Conservation (phyloP, 1,140 invertebrate genomes). For the Orius insidiosus region DNA sequence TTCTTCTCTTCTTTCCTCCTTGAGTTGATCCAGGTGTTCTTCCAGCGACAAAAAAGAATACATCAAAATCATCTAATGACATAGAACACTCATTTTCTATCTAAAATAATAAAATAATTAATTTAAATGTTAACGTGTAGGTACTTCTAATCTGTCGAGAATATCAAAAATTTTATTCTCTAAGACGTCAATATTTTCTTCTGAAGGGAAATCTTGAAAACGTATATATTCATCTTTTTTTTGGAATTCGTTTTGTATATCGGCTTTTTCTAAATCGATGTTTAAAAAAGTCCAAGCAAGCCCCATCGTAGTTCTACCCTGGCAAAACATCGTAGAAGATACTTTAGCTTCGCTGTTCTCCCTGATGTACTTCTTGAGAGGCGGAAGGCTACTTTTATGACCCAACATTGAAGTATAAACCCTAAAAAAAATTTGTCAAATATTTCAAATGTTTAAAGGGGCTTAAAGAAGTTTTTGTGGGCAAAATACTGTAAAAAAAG, state of each 20-base stretch:
- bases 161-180: constrained; percentile 23
- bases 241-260: constrained; percentile 8
- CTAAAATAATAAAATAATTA: constrained; percentile 25
- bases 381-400: constrained; percentile 57
- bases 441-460: not conserved
- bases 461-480: not conserved
- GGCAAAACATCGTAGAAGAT: constrained; percentile 73
- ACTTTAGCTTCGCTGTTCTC: constrained; percentile 37
- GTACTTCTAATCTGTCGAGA: constrained; percentile 28
- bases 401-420: constrained; percentile 88
- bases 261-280: constrained; percentile 9
- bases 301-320: constrained; percentile 72
- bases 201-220: constrained; percentile 17
- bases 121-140: constrained; percentile 18
- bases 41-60: constrained; percentile 40
- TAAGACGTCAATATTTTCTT: constrained; percentile 20
- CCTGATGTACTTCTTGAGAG: constrained; percentile 41
- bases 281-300: constrained; percentile 38
- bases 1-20: constrained; percentile 42
- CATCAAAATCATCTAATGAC: constrained; percentile 15
- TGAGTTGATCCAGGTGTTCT: constrained; percentile 64
- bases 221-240: constrained; percentile 7
- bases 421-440: too few species aligned
- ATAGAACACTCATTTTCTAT: constrained; percentile 24
- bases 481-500: constrained; percentile 5